Percentiles rank a stretch among this genome's conserved stretches.
These are phyloP conservation scores for Myotis vivesi DNA, from an alignment of 2,797 vertebrate species.

Conservation along the genomic window DNA sequence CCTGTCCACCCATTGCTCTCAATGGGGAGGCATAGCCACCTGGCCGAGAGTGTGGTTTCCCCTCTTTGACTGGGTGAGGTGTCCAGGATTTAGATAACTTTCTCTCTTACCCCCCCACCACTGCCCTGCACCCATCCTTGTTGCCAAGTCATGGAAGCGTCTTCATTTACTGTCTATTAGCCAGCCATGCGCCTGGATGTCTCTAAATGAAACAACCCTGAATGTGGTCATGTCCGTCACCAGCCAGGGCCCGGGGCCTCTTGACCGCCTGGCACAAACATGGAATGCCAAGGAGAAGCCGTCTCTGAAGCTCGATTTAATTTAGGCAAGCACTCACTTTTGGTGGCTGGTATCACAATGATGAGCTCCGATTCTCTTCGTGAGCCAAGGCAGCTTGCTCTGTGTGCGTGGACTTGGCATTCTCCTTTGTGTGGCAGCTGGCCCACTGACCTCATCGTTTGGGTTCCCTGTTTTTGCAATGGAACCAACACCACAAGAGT, in stretches of 20 bases:
- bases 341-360: conserved; percentile 33
- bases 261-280: conserved; percentile 78
- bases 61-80: background rate
- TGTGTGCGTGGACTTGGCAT: background rate
- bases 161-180: conserved; percentile 47
- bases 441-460: conserved; percentile 63
- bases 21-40: background rate
- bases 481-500: conserved; percentile 55
- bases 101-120: background rate
- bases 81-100: background rate
- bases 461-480: conserved; percentile 6
- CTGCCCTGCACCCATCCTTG: background rate
- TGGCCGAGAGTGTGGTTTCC: background rate
- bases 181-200: conserved; percentile 53
- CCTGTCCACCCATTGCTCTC: background rate
- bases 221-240: conserved; percentile 84
- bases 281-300: conserved; percentile 74
- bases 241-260: conserved; percentile 80
- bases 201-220: conserved; percentile 64
- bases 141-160: background rate
- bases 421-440: conserved; percentile 24
- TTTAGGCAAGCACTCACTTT: conserved; percentile 60
- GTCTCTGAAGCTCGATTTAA: conserved; percentile 78
- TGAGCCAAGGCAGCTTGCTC: conserved; percentile 2
- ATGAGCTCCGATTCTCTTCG: conserved; percentile 25